Percentiles rank a stretch among this genome's conserved stretches.
These are phyloP conservation scores for human (Homo sapiens) DNA, from an alignment of 2,113 vertebrate genomes.

Conservation along the genomic window GRCh38 chr5:70984001-70984500, in stretches of 20 bases:
- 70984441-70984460: not conserved
- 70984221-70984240: not conserved
- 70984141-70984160: not conserved
- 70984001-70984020: not conserved
- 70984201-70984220: constrained; percentile 56
- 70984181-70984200: constrained; percentile 27
- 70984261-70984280: fast-evolving
- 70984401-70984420: constrained; percentile 21
- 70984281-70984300: not conserved
- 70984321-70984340: constrained; percentile 59
- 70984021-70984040: not conserved
- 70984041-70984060: constrained; percentile 59
- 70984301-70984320: constrained; percentile 45
- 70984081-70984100: constrained; percentile 39
- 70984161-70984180: not conserved
- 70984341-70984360: constrained; percentile 52
- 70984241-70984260: not conserved
- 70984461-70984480: not conserved
- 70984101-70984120: fast-evolving
- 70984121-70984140: not conserved
- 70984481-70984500: not conserved
- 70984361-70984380: constrained; percentile 14
- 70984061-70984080: constrained; percentile 37
- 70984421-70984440: constrained; percentile 39
- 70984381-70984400: constrained; percentile 48